phyloP scores from a whole-genome alignment of 2,888 invertebrate species.

The Pteria penguin region DNA sequence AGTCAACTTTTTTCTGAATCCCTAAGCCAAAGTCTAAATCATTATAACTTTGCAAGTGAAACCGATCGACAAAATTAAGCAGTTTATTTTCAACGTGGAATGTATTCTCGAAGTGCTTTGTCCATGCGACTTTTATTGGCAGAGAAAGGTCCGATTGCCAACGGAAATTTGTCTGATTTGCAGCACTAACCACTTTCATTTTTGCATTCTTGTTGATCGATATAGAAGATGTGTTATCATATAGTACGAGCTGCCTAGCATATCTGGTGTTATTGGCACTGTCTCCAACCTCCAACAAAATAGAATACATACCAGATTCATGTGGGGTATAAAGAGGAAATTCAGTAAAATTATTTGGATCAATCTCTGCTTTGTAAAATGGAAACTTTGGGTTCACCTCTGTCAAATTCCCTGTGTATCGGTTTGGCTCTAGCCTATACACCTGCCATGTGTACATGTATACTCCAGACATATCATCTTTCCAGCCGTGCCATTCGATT shows the following conservation, averaged over 20 bases:
- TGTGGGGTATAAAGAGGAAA: conserved; percentile 38
- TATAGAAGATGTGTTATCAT: conserved; percentile 49
- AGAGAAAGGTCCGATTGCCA: conserved; percentile 44
- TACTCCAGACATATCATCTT: conserved; percentile 35
- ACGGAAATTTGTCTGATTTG: conserved; percentile 43
- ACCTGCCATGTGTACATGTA: conserved; percentile 22
- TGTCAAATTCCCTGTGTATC: conserved; percentile 12
- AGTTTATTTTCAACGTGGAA: conserved; percentile 49
- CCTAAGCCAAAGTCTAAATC: conserved; percentile 39
- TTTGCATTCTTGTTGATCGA: conserved; percentile 39
- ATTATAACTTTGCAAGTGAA: too few species aligned
- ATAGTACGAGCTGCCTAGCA: conserved; percentile 54
- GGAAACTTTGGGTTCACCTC: conserved; percentile 10
- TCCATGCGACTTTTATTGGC: conserved; percentile 46
- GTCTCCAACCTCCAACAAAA: conserved; percentile 58
- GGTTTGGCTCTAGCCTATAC: conserved; percentile 22
- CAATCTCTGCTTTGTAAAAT: neutral
- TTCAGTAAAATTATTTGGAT: neutral
- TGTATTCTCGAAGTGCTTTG: conserved; percentile 53
- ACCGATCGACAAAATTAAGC: conserved; percentile 48
- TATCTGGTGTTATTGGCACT: conserved; percentile 60
- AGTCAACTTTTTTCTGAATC: conserved; percentile 17
- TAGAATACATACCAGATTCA: conserved; percentile 52
- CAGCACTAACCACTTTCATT: conserved; percentile 48
- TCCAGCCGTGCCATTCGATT: conserved; percentile 37